Base-by-base conservation (phyloP, 2,888 invertebrate species). In the Apamea sordens region DNA sequence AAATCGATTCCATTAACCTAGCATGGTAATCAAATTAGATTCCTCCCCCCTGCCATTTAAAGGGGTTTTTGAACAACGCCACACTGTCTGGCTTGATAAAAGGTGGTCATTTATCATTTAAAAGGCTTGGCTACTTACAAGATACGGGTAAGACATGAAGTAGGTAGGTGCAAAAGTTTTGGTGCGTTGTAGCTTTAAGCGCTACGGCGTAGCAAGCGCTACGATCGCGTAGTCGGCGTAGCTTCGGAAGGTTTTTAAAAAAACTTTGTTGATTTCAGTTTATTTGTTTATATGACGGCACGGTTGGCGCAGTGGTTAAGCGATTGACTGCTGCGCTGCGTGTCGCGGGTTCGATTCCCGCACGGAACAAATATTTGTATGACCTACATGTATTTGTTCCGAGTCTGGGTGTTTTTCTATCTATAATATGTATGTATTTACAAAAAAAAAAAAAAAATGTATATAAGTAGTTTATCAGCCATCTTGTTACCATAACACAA, bases 11-110 rank as follows among this genome's bases (percentile, higher is more conserved):
- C 89, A 90, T 92, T 92, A 91, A 88, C 85, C 88, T 86, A 78
- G 85, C 82, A 81, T 83, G 77, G 90, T 91, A 91, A 91, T 92
- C 90, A 89, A 91, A 92, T 92, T 91, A 92, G 74, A 71, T 69
- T 67, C 63, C 21, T 36, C 10, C 68, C 68, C 56, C 75, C 68
- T 70, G 61, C 59, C 76, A 63, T 82, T 84, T 77, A 47, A 69
- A 76, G 79, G 85, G 87, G 86, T 84, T 88, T 89, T 90, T 88
- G 89, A 91, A 90, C 90, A 88, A 80, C 86, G 88, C 82, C 76
- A 61, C 85, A 81, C 76, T 89, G 87, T 88, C 88, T 89, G 80
- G 44, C 67, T 71, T 82, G 86, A 89, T 90, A 91, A 91, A 91
- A 89, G 83, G 82, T 53, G 24, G 70, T 76, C 86, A 92, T 93